A percentile compares a stretch with the other conserved stretches of the same genome.
phyloP scores from a whole-genome alignment of 2,797 vertebrate genomes.

The Chrysocyon brachyurus region DNA sequence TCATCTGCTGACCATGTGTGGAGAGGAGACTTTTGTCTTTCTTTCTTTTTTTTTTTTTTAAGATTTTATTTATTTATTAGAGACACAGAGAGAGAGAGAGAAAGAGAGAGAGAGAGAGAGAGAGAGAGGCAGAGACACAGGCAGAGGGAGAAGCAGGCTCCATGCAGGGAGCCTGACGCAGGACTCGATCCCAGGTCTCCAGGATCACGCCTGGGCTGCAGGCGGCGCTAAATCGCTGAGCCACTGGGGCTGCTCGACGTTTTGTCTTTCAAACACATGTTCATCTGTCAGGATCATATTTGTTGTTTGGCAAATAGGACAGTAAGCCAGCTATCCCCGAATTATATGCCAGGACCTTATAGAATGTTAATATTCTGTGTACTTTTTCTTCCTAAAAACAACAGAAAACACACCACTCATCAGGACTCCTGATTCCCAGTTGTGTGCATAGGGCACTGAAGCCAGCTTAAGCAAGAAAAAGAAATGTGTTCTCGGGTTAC shows the following conservation, averaged over 20 bases:
- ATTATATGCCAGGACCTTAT: not conserved
- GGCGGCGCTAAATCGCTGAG: too few species aligned
- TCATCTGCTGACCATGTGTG: not conserved
- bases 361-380: not conserved
- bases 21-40: not conserved
- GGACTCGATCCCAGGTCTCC: too few species aligned
- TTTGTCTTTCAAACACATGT: not conserved
- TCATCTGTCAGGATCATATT: not conserved
- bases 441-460: not conserved
- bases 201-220: too few species aligned
- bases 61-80: too few species aligned
- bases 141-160: too few species aligned
- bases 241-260: not conserved
- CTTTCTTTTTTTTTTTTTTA: too few species aligned
- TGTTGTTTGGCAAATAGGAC: not conserved
- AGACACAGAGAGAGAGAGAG: too few species aligned
- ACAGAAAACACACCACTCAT: not conserved
- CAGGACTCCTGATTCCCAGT: not conserved
- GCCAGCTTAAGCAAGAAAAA: not conserved
- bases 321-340: not conserved
- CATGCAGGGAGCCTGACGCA: too few species aligned
- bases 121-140: too few species aligned
- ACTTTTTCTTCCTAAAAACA: not conserved
- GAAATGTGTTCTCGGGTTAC: not conserved
- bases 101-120: too few species aligned